These are phyloP conservation scores for Myrmecobius fasciatus DNA, from an alignment of 2,113 vertebrate species.

Conservation along the genomic window DNA sequence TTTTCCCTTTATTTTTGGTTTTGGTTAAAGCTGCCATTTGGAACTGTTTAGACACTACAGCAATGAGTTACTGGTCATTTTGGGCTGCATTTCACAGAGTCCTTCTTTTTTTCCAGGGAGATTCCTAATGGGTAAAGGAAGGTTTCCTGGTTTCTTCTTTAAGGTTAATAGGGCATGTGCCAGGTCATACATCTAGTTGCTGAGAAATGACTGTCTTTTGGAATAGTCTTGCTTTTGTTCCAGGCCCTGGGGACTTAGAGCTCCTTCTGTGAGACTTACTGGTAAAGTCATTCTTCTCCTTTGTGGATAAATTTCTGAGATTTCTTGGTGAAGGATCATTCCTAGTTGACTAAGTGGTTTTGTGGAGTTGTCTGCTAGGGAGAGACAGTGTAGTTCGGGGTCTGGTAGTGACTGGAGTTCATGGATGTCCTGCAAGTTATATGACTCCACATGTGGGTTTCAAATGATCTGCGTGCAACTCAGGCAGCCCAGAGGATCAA, in stretches of 20 bases:
- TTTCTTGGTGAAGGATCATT: background rate
- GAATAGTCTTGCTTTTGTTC: background rate
- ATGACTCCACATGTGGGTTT: conserved; percentile 70
- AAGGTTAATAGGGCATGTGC: background rate
- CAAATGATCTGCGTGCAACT: conserved; percentile 77
- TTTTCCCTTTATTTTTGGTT: background rate
- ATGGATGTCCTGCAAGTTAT: conserved; percentile 72
- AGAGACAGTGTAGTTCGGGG: conserved; percentile 37
- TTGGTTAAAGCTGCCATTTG: background rate
- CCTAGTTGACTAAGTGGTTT: background rate
- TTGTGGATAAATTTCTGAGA: background rate
- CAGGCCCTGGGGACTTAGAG: background rate
- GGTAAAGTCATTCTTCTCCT: background rate
- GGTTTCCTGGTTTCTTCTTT: background rate
- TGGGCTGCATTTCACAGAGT: background rate
- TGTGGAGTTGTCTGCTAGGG: conserved; percentile 24
- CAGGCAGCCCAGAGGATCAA: conserved; percentile 70
- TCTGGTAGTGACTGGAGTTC: conserved; percentile 68
- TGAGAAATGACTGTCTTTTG: background rate
- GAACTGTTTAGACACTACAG: background rate
- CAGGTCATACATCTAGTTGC: background rate
- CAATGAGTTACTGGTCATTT: background rate
- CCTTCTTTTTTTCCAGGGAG: background rate
- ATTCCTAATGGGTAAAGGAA: background rate
- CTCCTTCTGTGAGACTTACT: background rate